These are phyloP conservation scores for Eurytemora carolleeae DNA, from an alignment of 1,140 invertebrate genomes.

Conservation along the genomic window DNA sequence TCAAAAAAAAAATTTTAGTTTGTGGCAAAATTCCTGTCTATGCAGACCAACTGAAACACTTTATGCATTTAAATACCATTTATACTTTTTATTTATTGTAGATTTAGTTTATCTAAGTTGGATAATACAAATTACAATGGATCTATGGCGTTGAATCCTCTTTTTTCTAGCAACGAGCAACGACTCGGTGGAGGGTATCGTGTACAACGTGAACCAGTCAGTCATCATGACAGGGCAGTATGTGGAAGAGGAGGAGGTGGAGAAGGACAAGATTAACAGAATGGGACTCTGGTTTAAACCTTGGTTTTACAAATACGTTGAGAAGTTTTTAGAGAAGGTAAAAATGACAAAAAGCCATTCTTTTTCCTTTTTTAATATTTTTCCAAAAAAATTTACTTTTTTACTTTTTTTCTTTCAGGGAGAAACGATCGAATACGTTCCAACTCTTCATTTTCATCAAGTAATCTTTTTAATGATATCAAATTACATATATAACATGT, in stretches of 20 bases:
- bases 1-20: too few species aligned
- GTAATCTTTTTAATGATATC: too few species aligned
- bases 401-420: neutral
- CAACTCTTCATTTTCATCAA: neutral
- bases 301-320: constrained; percentile 60
- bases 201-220: constrained; percentile 38
- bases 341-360: too few species aligned
- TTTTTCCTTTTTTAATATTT: too few species aligned
- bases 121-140: too few species aligned
- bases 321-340: constrained; percentile 28
- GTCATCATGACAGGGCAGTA: constrained; percentile 49
- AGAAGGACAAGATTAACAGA: constrained; percentile 37
- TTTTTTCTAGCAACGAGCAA: constrained; percentile 29
- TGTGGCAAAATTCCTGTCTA: too few species aligned
- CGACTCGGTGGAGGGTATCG: constrained; percentile 51
- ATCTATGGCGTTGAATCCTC: too few species aligned
- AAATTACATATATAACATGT: too few species aligned
- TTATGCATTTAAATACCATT: too few species aligned
- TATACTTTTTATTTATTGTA: too few species aligned
- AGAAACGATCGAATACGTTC: neutral
- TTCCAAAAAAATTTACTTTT: neutral
- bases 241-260: constrained; percentile 1
- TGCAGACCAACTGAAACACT: too few species aligned
- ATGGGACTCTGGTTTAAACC: constrained; percentile 56
- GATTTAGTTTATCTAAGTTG: too few species aligned